Base-by-base conservation (phyloP, 2,797 vertebrate species). In the Galaxias olidus region DNA sequence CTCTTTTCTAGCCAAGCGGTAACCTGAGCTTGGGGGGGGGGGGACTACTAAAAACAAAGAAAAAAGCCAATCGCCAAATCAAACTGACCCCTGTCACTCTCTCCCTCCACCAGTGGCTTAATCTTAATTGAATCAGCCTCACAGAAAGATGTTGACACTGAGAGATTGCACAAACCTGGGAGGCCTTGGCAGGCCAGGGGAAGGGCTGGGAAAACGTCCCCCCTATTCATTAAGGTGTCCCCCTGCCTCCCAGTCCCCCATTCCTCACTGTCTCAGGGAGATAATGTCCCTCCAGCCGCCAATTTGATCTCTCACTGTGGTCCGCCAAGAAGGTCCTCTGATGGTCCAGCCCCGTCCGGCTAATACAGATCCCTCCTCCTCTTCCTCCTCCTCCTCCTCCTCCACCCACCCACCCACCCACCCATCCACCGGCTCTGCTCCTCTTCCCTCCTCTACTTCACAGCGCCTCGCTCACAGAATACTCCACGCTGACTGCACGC, bases 111-210 rank as follows among this genome's bases (percentile, higher is more conserved):
- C 86, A 91, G 89, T 90, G 90, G 69, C 85, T 95, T 98, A 98
- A 99, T 98, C 96, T 98, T 99, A 99, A 98, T 98, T 97, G 96
- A 98, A 98, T 98, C 96, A 95, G 96, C 95, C 93, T 95, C 89
- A 72, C 88, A 90, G 88, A 94, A 90, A 88, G 90, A 92, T 93
- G 94, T 94, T 97, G 96, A 98, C 97, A 98, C 92, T 96, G 93
- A 97, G 95, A 94, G 94, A 98, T 99, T 94, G 93, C 92, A 93
- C 85, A 89, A 94, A 95, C 93, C 93, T 93, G 93, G 94, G 93
- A 96, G 95, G 95, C 94, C 95, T 91, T 87, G 86, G 90, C 91
- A 91, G 92, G 91, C 91, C 90, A 89, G 74, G 66, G 66, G 77
- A 85, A 87, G 89, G 81, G 88, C 88, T 86, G 83, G 78, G 81